Percentiles rank a stretch among this genome's conserved stretches.
phyloP scores from a whole-genome alignment of 92 coral and sea anemone genomes.

The Pocillopora grandis region DNA sequence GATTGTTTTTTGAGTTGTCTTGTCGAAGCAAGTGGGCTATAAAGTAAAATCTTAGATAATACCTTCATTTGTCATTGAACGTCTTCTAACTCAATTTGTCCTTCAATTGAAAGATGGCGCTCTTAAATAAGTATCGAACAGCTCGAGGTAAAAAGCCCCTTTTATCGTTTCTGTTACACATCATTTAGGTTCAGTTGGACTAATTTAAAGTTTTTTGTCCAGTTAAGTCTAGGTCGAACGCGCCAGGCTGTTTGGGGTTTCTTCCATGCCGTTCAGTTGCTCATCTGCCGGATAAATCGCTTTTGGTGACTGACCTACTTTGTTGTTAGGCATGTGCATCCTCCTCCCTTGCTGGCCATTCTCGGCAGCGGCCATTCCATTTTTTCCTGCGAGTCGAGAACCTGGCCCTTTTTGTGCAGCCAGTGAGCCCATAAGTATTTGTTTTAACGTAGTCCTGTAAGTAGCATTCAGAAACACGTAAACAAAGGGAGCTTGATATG shows the following conservation, averaged over 20 bases:
- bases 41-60: no score
- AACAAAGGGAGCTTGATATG: background rate
- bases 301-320: background rate
- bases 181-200: no score
- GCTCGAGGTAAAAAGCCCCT: no score
- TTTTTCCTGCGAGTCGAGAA: background rate
- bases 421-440: background rate
- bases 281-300: no score
- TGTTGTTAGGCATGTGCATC: background rate
- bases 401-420: background rate
- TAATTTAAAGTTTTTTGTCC: background rate
- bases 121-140: no score
- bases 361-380: background rate
- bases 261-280: background rate
- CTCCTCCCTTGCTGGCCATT: background rate
- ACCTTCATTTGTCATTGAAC: no score
- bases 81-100: no score
- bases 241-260: background rate
- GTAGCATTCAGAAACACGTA: slow-evolving; percentile 3
- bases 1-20: no score
- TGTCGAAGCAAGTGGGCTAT: no score
- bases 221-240: background rate
- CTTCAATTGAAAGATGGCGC: no score
- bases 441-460: slow-evolving; percentile 1
- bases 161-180: no score